A percentile compares a stretch with the other conserved stretches of the same genome.
These are phyloP conservation scores for Crocuta crocuta DNA, from an alignment of 2,113 vertebrate genomes.

Conservation along the genomic window DNA sequence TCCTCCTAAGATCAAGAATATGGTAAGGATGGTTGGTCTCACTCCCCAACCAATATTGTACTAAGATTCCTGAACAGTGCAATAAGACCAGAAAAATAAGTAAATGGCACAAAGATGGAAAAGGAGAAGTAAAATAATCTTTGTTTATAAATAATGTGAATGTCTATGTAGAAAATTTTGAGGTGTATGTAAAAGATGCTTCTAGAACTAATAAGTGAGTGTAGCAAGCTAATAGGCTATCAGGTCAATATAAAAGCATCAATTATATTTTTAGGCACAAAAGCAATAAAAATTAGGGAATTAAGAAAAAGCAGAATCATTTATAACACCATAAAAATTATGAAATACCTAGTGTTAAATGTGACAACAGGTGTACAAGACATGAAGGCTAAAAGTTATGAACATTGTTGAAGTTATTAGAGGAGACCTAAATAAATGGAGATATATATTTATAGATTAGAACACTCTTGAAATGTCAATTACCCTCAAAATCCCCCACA, in stretches of 20 bases:
- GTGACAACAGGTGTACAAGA: neutral
- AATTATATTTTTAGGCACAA: neutral
- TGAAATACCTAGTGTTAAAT: neutral
- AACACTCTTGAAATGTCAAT: neutral
- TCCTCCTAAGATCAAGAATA: neutral
- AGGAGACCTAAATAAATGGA: neutral
- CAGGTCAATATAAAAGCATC: neutral
- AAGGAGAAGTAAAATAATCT: neutral
- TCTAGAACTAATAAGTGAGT: neutral
- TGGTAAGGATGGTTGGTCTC: neutral
- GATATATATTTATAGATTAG: neutral
- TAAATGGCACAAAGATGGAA: neutral
- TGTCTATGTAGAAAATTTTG: neutral
- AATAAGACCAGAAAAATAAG: neutral
- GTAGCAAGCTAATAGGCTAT: neutral
- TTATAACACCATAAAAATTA: neutral
- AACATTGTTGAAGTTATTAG: neutral
- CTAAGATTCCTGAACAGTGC: neutral
- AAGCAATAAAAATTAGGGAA: neutral
- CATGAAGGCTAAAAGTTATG: neutral
- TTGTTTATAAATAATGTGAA: neutral
- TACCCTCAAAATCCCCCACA: neutral
- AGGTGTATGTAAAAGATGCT: neutral
- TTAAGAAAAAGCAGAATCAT: neutral
- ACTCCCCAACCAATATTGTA: neutral